phyloP scores from a whole-genome alignment of 2,888 invertebrate species.

The Melinaea marsaeus region DNA sequence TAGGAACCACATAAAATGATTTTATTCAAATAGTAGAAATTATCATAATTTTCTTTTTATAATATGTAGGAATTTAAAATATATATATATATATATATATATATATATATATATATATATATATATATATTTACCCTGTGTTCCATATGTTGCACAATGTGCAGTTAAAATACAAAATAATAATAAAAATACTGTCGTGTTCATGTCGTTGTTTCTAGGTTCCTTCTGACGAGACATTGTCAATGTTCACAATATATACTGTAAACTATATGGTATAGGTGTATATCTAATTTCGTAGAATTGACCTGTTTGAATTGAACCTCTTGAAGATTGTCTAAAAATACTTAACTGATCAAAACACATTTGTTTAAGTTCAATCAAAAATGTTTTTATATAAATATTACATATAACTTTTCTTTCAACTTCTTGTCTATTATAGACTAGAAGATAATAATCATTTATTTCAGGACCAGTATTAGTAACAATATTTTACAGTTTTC shows the following conservation, averaged over 20 bases:
- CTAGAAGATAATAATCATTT: too few relatives aligned
- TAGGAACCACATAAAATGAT: too few relatives aligned
- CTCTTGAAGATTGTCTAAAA: not conserved
- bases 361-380: too few relatives aligned
- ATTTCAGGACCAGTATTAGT: too few relatives aligned
- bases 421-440: not conserved
- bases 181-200: slow-evolving; percentile 37
- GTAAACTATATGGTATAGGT: slow-evolving; percentile 31
- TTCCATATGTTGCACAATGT: slow-evolving; percentile 41
- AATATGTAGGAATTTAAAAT: too few relatives aligned
- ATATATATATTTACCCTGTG: too few relatives aligned
- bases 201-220: slow-evolving; percentile 41
- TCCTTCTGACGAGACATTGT: slow-evolving; percentile 39
- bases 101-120: too few relatives aligned
- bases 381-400: too few relatives aligned
- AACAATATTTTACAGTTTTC: too few relatives aligned
- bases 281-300: slow-evolving; percentile 52
- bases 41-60: too few relatives aligned
- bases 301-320: slow-evolving; percentile 14
- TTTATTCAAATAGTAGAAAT: too few relatives aligned
- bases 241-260: slow-evolving; percentile 48
- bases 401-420: not conserved
- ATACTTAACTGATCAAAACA: not conserved
- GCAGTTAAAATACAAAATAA: slow-evolving; percentile 38
- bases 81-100: too few relatives aligned